phyloP scores from a whole-genome alignment of 2,113 vertebrate genomes.

The Myotis yumanensis region DNA sequence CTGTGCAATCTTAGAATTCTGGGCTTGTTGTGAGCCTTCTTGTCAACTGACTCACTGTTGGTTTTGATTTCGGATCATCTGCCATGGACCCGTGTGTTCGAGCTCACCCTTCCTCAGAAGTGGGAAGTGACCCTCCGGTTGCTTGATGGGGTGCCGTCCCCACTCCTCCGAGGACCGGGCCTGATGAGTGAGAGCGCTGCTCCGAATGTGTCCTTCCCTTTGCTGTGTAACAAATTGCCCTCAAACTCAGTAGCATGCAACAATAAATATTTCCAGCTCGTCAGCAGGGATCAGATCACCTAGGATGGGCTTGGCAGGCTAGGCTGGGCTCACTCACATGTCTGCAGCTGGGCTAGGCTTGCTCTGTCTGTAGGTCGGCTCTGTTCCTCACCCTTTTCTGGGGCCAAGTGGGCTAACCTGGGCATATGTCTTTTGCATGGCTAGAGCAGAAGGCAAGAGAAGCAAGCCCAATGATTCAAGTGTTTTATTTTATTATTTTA shows the following conservation, averaged over 20 bases:
- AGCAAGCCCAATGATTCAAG: accelerated
- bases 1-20: not conserved
- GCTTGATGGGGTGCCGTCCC: not conserved
- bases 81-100: not conserved
- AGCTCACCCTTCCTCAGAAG: not conserved
- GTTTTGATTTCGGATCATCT: not conserved
- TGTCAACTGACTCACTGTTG: not conserved
- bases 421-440: not conserved
- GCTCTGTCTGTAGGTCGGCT: not conserved
- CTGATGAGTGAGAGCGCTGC: not conserved
- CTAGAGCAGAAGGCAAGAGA: not conserved
- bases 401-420: not conserved
- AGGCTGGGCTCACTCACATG: not conserved
- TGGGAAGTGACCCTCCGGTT: not conserved
- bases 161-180: not conserved
- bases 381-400: not conserved
- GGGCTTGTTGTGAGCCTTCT: not conserved
- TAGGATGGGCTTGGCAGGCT: not conserved
- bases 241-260: not conserved
- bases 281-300: not conserved
- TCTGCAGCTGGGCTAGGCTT: not conserved
- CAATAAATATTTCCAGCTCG: not conserved
- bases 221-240: not conserved
- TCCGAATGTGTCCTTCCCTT: not conserved
- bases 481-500: not conserved